These are phyloP conservation scores for Turritopsis dohrnii DNA, from an alignment of 30 jellyfish, hydroid and myxozoan genomes.

Conservation along the genomic window DNA sequence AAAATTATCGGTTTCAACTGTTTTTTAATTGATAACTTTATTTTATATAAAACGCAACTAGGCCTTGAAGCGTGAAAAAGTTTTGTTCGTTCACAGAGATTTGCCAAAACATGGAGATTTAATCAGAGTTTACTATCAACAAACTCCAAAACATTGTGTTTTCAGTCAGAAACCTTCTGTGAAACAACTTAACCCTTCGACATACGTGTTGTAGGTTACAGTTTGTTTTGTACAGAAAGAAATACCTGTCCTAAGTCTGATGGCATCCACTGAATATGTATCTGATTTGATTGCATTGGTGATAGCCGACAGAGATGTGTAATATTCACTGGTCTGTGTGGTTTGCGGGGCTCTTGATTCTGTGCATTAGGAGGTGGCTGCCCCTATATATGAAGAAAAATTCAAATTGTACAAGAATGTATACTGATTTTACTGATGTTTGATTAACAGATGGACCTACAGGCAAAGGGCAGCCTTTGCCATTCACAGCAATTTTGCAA, in stretches of 20 bases:
- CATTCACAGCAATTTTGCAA: slow-evolving; percentile 55
- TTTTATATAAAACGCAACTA: too few species aligned
- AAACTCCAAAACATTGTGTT: too few species aligned
- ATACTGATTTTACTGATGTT: neutral
- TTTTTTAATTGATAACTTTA: too few species aligned
- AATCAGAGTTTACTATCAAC: too few species aligned
- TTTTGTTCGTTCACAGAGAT: too few species aligned
- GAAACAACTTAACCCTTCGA: too few species aligned
- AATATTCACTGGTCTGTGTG: slow-evolving; percentile 83
- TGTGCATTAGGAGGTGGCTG: slow-evolving; percentile 93
- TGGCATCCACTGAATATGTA: slow-evolving; percentile 73
- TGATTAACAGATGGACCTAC: slow-evolving; percentile 52
- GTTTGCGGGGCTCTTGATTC: slow-evolving; percentile 84
- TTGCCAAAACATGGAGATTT: too few species aligned
- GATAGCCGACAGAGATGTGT: slow-evolving; percentile 71
- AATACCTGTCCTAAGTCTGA: slow-evolving; percentile 91
- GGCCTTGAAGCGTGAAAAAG: too few species aligned
- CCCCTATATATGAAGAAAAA: slow-evolving; percentile 37
- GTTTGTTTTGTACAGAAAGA: too few species aligned
- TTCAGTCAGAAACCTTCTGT: too few species aligned
- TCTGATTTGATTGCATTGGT: slow-evolving; percentile 72
- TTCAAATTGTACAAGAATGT: neutral
- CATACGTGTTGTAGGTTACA: too few species aligned
- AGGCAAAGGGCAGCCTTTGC: slow-evolving; percentile 69
- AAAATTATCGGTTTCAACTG: too few species aligned